phyloP scores from a whole-genome alignment of 2,888 invertebrate species.

The Sphaerophoria rueppellii region DNA sequence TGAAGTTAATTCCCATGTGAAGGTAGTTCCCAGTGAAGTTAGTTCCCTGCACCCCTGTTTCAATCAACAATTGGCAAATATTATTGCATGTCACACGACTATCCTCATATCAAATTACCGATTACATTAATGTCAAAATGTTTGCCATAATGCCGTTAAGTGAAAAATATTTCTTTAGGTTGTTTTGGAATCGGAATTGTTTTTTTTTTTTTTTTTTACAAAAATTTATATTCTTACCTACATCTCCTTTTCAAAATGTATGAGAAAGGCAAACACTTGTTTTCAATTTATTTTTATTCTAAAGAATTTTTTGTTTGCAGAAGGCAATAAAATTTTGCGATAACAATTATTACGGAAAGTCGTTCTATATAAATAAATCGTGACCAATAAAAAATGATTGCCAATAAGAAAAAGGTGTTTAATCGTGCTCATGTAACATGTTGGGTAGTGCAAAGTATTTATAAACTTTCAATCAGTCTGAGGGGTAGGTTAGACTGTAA shows the following conservation, averaged over 20 bases:
- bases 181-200: no score
- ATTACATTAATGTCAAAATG: constrained; percentile 12
- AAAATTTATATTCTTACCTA: constrained; percentile 1
- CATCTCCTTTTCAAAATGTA: background rate
- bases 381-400: constrained; percentile 51
- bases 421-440: constrained; percentile 33
- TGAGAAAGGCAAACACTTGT: constrained; percentile 28
- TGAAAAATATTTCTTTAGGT: constrained; percentile 19
- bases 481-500: no score
- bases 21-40: no score
- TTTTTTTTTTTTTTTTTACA: no score
- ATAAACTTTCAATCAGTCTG: background rate
- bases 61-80: no score
- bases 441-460: background rate
- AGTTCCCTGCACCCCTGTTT: no score
- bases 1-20: no score
- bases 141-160: constrained; percentile 17
- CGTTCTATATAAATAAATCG: constrained; percentile 11
- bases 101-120: no score
- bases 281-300: constrained; percentile 38
- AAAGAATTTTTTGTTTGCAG: constrained; percentile 39
- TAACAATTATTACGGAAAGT: constrained; percentile 18
- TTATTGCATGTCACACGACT: constrained; percentile 25
- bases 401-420: constrained; percentile 3
- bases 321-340: constrained; percentile 28